Conservation (phyloP, 2,888 invertebrate species). For the Pegoplata infirma region DNA sequence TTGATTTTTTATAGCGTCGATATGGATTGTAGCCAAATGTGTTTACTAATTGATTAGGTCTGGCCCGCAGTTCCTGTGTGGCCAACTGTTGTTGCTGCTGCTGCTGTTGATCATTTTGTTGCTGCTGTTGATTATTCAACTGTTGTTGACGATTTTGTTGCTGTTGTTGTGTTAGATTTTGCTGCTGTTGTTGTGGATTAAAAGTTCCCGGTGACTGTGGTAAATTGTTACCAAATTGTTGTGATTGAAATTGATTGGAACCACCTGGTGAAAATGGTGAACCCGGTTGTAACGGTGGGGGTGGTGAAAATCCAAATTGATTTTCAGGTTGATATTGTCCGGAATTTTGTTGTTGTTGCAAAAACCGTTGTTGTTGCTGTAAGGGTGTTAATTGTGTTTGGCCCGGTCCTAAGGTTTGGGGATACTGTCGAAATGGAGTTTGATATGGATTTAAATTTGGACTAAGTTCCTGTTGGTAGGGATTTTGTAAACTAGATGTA, state of each 20-base stretch:
- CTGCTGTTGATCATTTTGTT: constrained; percentile 62
- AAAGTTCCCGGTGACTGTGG: constrained; percentile 27
- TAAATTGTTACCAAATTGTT: constrained; percentile 63
- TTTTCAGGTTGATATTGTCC: constrained; percentile 76
- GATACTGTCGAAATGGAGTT: constrained; percentile 73
- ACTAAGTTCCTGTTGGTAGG: constrained; percentile 72
- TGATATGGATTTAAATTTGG: constrained; percentile 76
- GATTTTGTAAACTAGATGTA: constrained; percentile 69
- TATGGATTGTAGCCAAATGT: constrained; percentile 76
- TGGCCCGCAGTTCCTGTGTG: constrained; percentile 75
- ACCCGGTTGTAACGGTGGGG: constrained; percentile 63
- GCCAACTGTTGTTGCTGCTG: constrained; percentile 67
- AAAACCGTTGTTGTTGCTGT: constrained; percentile 67
- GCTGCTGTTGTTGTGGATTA: constrained; percentile 64
- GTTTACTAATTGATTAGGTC: constrained; percentile 75
- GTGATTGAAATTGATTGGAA: constrained; percentile 65
- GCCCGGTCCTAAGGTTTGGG: constrained; percentile 69
- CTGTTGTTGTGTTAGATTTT: constrained; percentile 67
- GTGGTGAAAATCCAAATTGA: constrained; percentile 66
- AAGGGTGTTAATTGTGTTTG: constrained; percentile 71
- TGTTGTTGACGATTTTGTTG: constrained; percentile 64
- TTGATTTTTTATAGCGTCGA: constrained; percentile 75
- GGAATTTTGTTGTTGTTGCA: constrained; percentile 69
- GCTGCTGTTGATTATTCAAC: constrained; percentile 61
- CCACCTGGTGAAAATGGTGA: constrained; percentile 33